phyloP scores from a whole-genome alignment of 2,888 invertebrate genomes.

The Furcula furcula region DNA sequence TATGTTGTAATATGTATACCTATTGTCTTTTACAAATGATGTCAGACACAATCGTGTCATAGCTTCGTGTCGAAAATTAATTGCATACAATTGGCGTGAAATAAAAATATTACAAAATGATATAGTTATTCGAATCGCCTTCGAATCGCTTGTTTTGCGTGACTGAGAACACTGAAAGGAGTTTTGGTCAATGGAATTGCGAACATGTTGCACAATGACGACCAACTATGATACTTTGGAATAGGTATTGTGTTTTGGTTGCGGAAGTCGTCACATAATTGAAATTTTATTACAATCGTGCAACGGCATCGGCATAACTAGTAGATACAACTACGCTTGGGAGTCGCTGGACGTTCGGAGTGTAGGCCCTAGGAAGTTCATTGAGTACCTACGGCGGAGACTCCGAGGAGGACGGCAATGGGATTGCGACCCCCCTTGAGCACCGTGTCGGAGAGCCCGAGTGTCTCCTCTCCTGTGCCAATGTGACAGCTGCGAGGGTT shows the following conservation, averaged over 20 bases:
- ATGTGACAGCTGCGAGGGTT: too few species aligned
- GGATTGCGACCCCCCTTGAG: too few species aligned
- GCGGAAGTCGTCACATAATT: constrained; percentile 3
- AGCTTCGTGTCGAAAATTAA: constrained; percentile 51
- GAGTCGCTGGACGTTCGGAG: too few species aligned
- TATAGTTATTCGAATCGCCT: constrained; percentile 41
- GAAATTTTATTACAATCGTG: neutral
- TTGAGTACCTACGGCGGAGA: too few species aligned
- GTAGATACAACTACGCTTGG: too few species aligned
- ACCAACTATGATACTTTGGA: constrained; percentile 4
- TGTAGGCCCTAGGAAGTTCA: too few species aligned
- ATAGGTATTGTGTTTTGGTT: constrained; percentile 8
- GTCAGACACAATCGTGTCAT: constrained; percentile 28
- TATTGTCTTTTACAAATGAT: constrained; percentile 40
- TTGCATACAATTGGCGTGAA: constrained; percentile 48
- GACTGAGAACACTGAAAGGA: constrained; percentile 34
- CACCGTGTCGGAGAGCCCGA: too few species aligned
- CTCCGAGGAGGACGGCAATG: too few species aligned
- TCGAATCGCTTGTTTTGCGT: constrained; percentile 43
- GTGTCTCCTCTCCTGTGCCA: too few species aligned
- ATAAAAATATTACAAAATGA: constrained; percentile 47
- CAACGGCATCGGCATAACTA: too few species aligned
- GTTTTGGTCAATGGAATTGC: constrained; percentile 33
- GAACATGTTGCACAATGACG: constrained; percentile 26
- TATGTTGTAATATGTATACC: too few species aligned